Evolutionary conservation across 92 coral and sea anemone species (phyloP), one percentile per base, ranked within the genome.

Genomic region (Anthopleura xanthogrammica): DNA sequence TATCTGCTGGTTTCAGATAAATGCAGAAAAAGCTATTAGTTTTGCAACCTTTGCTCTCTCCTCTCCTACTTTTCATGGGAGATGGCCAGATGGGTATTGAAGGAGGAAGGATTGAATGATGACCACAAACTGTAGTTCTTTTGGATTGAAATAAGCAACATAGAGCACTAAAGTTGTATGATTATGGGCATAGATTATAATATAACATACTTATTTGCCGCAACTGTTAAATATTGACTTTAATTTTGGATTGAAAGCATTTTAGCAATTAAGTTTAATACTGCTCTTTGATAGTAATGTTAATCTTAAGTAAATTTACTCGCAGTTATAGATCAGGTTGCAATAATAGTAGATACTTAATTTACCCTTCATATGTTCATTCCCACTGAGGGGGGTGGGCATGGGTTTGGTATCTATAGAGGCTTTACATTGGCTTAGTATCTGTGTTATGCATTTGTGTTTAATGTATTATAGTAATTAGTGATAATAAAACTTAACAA

Each of bases 1-100:
- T 68, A 4, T 68, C 74, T 68, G 74, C 74, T 68, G 74, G 74
- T 23, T 68, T 68, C 74, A 68, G 74, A 68, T 68, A 68, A 68
- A 68, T 68, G 41, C 70, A 54, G 0, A 6, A 46, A 54, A 54
- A 2, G 14, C 58, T 54, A 54, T 54, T 54, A 54, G 58, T 54
- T 8, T 54, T 4, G 29, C 12, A 62, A 20, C 70, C 29, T 20
- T 20, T n/a, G 10, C 29, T 14, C 70, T 5, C 11, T 62, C 65
- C n/a, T 62, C 70, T 5, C 29, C 70, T 62, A 46, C 50, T 46
- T 46, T 46, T 5, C 1, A 9, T 4, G 1, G 39, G 70, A 11
- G 39, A 62, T 20, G 50, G 12, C 12, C 5, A 29, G 14, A 29
- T 20, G 36, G 70, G 70, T 20, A 62, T 3, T 62, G 12, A 62